These are phyloP conservation scores for Hyles euphorbiae DNA, from an alignment of 1,140 invertebrate genomes.

Conservation along the genomic window DNA sequence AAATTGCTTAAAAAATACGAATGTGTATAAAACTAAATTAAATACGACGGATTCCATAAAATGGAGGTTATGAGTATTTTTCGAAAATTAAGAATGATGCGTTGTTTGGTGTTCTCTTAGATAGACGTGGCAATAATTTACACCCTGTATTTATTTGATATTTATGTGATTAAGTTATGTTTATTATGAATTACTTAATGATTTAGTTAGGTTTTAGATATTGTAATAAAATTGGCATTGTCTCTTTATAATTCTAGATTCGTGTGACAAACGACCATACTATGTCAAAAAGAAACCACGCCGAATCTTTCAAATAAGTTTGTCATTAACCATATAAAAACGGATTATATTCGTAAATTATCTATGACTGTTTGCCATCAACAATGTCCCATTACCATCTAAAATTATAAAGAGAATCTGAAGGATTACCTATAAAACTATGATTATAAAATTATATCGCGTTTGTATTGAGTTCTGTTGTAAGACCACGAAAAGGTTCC, in stretches of 20 bases:
- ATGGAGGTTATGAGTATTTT: constrained; percentile 32
- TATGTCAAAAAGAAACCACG: too few relatives aligned
- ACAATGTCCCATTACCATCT: too few relatives aligned
- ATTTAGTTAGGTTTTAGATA: constrained; percentile 15
- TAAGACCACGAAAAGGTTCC: too few relatives aligned
- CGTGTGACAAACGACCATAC: too few relatives aligned
- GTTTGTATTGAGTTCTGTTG: constrained; percentile 5
- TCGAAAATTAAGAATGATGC: constrained; percentile 5
- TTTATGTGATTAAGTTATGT: constrained; percentile 19
- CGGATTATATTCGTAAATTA: too few relatives aligned
- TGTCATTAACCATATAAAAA: too few relatives aligned
- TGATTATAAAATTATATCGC: constrained; percentile 2
- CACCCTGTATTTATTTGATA: constrained; percentile 50
- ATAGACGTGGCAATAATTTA: constrained; percentile 37
- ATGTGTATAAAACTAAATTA: constrained; percentile 27
- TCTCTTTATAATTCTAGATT: too few relatives aligned
- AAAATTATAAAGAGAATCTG: background rate
- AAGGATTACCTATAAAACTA: background rate
- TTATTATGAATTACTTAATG: constrained; percentile 20
- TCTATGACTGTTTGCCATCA: too few relatives aligned
- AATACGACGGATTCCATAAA: constrained; percentile 32
- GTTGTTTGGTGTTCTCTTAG: constrained; percentile 4
- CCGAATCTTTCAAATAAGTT: too few relatives aligned
- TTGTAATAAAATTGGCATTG: too few relatives aligned
- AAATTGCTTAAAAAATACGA: constrained; percentile 38